phyloP scores from a whole-genome alignment of 2,113 vertebrate species.

The Scolopax mira region DNA sequence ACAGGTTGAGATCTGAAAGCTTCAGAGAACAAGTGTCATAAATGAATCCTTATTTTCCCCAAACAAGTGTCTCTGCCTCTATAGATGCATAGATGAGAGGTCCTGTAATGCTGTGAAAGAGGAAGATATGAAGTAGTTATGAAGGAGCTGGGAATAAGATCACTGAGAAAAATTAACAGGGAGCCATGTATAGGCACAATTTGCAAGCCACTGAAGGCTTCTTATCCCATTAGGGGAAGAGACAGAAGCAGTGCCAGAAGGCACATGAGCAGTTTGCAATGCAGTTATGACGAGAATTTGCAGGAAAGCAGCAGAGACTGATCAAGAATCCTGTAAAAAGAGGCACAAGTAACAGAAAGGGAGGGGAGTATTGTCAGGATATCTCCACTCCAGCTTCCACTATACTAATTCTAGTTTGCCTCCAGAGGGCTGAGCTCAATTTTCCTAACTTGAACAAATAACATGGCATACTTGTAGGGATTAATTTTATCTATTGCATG shows the following conservation, averaged over 20 bases:
- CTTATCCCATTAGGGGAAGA: neutral
- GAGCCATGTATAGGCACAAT: fast-evolving
- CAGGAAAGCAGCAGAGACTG: neutral
- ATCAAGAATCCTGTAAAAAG: neutral
- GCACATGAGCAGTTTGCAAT: neutral
- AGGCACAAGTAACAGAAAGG: neutral
- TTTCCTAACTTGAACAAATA: slow-evolving; percentile 43
- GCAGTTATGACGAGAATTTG: neutral
- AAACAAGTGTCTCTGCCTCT: fast-evolving
- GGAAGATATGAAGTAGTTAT: neutral
- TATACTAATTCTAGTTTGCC: slow-evolving; percentile 2
- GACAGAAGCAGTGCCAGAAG: neutral
- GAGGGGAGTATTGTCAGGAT: neutral
- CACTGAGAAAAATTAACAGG: neutral
- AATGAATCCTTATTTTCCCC: neutral
- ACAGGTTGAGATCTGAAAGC: neutral
- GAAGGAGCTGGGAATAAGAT: neutral
- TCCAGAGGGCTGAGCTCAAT: slow-evolving; percentile 36
- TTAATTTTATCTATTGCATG: slow-evolving; percentile 46
- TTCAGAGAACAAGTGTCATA: neutral
- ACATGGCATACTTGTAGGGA: neutral
- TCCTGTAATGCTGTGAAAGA: neutral
- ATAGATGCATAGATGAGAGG: neutral
- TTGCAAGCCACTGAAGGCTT: neutral
- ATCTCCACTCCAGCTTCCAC: neutral